Conservation (phyloP, 2,888 invertebrate genomes). For the Trissoscelio sp. region DNA sequence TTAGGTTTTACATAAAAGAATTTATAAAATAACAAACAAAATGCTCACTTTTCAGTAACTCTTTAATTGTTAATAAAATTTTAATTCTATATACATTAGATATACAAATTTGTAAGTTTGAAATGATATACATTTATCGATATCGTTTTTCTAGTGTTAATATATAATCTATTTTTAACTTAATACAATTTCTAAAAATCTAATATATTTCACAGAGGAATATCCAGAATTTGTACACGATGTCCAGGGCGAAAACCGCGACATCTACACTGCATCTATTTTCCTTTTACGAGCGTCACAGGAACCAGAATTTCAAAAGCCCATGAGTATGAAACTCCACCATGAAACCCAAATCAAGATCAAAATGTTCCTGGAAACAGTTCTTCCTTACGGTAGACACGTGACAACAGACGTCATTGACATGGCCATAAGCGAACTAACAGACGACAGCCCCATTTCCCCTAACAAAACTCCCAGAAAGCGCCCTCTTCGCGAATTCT, state of each 20-base stretch:
- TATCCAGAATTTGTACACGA: slow-evolving; percentile 84
- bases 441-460: slow-evolving; percentile 68
- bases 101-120: no score
- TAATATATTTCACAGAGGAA: slow-evolving; percentile 73
- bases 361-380: slow-evolving; percentile 84
- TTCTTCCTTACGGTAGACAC: slow-evolving; percentile 84
- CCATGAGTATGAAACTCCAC: slow-evolving; percentile 85
- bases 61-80: no score
- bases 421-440: slow-evolving; percentile 83
- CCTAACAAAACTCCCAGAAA: slow-evolving; percentile 71
- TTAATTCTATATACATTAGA: no score
- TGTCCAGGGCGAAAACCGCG: slow-evolving; percentile 76
- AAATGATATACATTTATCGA: no score
- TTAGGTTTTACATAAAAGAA: no score
- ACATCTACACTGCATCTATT: slow-evolving; percentile 83
- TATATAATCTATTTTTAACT: no score
- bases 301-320: slow-evolving; percentile 84
- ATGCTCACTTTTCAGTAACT: no score
- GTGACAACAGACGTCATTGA: slow-evolving; percentile 83
- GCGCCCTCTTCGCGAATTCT: slow-evolving; percentile 75
- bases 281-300: slow-evolving; percentile 85
- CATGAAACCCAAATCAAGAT: slow-evolving; percentile 85
- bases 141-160: no score
- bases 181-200: no score
- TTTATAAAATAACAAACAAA: no score